These are phyloP conservation scores for Pasiphila rectangulata DNA, from an alignment of 2,888 invertebrate species.

Conservation along the genomic window DNA sequence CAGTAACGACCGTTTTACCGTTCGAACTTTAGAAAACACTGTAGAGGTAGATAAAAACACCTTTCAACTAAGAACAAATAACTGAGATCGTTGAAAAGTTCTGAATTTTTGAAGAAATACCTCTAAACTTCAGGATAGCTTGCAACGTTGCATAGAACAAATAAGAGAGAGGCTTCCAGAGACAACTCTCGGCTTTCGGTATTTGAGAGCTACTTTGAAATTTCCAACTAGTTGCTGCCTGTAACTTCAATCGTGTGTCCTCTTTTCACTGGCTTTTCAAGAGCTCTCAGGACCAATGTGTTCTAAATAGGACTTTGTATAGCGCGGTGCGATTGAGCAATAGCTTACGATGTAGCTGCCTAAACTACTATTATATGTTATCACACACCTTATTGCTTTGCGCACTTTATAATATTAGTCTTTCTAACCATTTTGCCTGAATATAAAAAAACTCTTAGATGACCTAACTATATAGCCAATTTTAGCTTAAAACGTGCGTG, in stretches of 20 bases:
- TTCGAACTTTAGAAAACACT: too few species aligned
- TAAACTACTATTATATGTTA: too few species aligned
- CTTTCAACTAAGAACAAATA: neutral
- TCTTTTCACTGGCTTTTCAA: constrained; percentile 1
- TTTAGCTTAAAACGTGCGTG: too few species aligned
- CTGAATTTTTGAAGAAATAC: neutral
- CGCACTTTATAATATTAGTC: too few species aligned
- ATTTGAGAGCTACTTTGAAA: constrained; percentile 4
- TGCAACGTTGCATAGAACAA: constrained; percentile 5
- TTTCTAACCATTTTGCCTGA: too few species aligned
- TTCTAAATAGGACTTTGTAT: neutral
- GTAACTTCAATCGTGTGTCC: constrained; percentile 8
- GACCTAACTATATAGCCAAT: too few species aligned
- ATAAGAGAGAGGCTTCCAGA: constrained; percentile 3
- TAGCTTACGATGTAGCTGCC: neutral
- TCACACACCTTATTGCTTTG: too few species aligned
- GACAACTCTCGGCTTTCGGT: neutral
- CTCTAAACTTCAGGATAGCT: neutral
- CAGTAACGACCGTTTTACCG: too few species aligned
- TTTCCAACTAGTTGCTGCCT: constrained; percentile 13
- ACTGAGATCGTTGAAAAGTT: neutral
- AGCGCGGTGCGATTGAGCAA: neutral
- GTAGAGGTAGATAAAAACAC: too few species aligned
- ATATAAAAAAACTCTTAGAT: too few species aligned
- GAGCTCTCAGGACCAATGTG: neutral